A percentile compares a stretch with the other conserved stretches of the same genome.
These are phyloP conservation scores for Eumeta japonica DNA, from an alignment of 1,140 invertebrate genomes.

Conservation along the genomic window DNA sequence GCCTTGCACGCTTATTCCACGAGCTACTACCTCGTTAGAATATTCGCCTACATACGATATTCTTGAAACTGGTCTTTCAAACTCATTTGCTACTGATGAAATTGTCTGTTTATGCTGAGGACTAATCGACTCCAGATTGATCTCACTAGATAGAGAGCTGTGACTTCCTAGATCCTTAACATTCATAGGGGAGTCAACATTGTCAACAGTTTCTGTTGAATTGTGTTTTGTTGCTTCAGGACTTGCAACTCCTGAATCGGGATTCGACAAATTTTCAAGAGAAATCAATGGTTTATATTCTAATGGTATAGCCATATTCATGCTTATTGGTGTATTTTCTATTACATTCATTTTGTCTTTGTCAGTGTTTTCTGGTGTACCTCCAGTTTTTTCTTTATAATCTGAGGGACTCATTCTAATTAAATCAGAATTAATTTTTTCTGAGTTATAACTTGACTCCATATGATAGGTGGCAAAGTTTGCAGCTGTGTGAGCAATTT, in stretches of 20 bases:
- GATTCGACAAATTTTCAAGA: conserved; percentile 48
- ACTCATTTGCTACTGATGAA: conserved; percentile 39
- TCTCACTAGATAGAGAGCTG: conserved; percentile 58
- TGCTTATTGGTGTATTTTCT: conserved; percentile 24
- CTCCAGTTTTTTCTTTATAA: conserved; percentile 55
- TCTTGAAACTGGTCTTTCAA: conserved; percentile 53
- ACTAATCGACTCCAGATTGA: conserved; percentile 56
- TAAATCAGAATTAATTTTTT: conserved; percentile 59
- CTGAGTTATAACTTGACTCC: conserved; percentile 72
- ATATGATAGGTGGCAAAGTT: conserved; percentile 52
- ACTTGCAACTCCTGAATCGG: conserved; percentile 59
- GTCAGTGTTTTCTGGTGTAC: conserved; percentile 55
- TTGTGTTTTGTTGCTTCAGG: conserved; percentile 57
- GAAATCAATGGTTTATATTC: conserved; percentile 43
- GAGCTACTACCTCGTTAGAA: conserved; percentile 35
- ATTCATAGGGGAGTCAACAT: conserved; percentile 47
- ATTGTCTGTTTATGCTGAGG: conserved; percentile 29
- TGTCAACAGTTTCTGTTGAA: conserved; percentile 49
- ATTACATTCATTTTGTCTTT: conserved; percentile 58
- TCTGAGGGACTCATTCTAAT: conserved; percentile 57
- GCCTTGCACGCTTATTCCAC: conserved; percentile 38
- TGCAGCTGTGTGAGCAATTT: conserved; percentile 39
- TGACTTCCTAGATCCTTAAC: conserved; percentile 48
- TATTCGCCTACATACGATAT: conserved; percentile 51
- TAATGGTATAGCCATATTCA: conserved; percentile 33